These are phyloP conservation scores for Nesospiza acunhae DNA, from an alignment of 2,113 vertebrate genomes.

Conservation along the genomic window DNA sequence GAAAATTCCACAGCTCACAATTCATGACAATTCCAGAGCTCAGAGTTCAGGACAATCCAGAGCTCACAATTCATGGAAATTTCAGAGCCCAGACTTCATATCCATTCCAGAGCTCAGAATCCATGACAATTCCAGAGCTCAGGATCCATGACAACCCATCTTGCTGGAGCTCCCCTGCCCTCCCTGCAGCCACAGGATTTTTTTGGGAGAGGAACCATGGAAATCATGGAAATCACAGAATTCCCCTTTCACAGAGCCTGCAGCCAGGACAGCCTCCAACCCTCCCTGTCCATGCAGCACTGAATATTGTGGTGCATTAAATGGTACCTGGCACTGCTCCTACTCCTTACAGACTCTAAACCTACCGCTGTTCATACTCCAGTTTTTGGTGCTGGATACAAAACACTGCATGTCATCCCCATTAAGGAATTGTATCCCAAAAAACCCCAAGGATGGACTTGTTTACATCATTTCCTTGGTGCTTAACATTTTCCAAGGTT, in stretches of 20 bases:
- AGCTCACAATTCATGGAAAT: background rate
- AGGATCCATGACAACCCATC: no score
- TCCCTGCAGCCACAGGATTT: background rate
- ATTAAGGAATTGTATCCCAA: background rate
- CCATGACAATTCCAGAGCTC: background rate
- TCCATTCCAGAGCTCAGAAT: background rate
- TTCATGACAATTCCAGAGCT: no score
- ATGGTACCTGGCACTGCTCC: no score
- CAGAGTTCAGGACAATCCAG: no score
- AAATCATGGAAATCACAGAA: background rate
- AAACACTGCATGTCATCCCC: background rate
- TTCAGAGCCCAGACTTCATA: background rate
- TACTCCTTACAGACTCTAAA: accelerated
- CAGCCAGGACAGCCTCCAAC: no score
- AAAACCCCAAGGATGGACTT: background rate
- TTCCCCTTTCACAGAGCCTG: background rate
- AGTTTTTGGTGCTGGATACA: background rate
- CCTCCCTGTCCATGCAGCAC: background rate
- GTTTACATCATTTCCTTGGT: background rate
- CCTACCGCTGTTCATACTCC: no score
- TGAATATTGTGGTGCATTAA: background rate
- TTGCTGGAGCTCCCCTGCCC: background rate
- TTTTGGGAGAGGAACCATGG: no score
- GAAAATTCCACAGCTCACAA: no score
- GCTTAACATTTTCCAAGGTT: background rate